These are phyloP conservation scores for Styela plicata DNA, from an alignment of 23 tunicate genomes.

Conservation along the genomic window DNA sequence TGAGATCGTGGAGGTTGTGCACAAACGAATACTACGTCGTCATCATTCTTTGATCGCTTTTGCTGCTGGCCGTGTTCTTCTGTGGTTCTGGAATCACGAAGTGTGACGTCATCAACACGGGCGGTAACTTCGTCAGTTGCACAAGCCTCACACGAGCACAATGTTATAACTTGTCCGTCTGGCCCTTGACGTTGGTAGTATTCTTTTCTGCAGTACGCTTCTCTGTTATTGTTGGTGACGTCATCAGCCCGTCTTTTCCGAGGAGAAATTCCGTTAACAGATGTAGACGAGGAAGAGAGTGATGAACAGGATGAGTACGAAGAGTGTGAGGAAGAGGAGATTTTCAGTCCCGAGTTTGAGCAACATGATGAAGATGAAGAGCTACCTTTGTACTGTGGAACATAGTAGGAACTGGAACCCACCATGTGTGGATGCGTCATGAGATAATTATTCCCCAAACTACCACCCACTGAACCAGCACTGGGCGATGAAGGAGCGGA, in stretches of 20 bases:
- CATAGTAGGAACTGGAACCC: not conserved
- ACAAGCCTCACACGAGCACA: conserved; percentile 36
- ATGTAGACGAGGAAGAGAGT: conserved; percentile 63
- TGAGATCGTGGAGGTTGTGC: conserved; percentile 27
- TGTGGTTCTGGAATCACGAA: conserved; percentile 45
- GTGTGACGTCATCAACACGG: conserved; percentile 54
- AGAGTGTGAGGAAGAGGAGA: conserved; percentile 54
- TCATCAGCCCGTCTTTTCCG: conserved; percentile 86
- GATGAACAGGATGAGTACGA: conserved; percentile 62
- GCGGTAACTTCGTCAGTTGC: conserved; percentile 81
- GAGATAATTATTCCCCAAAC: conserved; percentile 37
- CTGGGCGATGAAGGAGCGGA: conserved; percentile 89
- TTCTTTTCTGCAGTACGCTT: not conserved
- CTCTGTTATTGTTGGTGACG: conserved; percentile 10
- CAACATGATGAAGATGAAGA: conserved; percentile 29
- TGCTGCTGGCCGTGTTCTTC: conserved; percentile 42
- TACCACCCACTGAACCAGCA: conserved; percentile 80
- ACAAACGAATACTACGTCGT: conserved; percentile 66
- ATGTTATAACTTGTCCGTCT: not conserved
- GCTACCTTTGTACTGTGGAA: conserved; percentile 4
- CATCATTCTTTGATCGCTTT: conserved; percentile 83
- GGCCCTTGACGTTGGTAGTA: not conserved
- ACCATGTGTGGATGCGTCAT: not conserved
- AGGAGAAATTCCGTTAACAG: conserved; percentile 53
- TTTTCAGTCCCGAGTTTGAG: conserved; percentile 34